phyloP scores from a whole-genome alignment of 2,113 vertebrate genomes.

The Xenopus tropicalis region DNA sequence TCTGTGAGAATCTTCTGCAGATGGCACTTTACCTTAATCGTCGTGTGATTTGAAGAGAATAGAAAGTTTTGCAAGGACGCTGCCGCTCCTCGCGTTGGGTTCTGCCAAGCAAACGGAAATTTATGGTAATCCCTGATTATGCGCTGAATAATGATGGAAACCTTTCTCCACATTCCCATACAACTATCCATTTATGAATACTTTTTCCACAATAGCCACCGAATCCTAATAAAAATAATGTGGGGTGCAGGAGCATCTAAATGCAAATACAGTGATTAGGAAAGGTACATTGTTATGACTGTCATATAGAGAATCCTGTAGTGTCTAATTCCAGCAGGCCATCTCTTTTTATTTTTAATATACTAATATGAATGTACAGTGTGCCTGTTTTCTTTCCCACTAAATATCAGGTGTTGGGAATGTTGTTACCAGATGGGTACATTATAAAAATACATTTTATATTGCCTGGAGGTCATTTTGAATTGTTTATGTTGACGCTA shows the following conservation, averaged over 20 bases:
- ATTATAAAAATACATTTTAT: background rate
- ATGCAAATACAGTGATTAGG: too few relatives aligned
- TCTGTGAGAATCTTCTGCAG: background rate
- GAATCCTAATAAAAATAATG: too few relatives aligned
- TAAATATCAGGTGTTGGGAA: background rate
- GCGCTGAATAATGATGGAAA: background rate
- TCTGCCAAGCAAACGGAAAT: background rate
- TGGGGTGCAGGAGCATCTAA: too few relatives aligned
- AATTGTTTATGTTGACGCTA: too few relatives aligned
- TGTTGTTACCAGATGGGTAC: background rate
- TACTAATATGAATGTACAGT: background rate
- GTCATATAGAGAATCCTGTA: too few relatives aligned
- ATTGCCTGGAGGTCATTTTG: too few relatives aligned
- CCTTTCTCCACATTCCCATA: background rate
- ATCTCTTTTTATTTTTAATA: too few relatives aligned
- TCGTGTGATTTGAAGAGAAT: background rate
- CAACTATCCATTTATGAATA: too few relatives aligned
- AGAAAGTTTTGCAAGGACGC: background rate
- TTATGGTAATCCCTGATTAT: background rate
- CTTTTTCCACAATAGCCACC: too few relatives aligned
- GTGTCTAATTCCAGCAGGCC: too few relatives aligned
- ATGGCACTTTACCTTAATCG: background rate
- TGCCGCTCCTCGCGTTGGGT: background rate
- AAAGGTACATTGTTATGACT: too few relatives aligned
- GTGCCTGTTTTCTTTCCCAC: background rate